These are phyloP conservation scores for Sebastolobus alascanus DNA, from an alignment of 2,797 vertebrate species.

Conservation along the genomic window DNA sequence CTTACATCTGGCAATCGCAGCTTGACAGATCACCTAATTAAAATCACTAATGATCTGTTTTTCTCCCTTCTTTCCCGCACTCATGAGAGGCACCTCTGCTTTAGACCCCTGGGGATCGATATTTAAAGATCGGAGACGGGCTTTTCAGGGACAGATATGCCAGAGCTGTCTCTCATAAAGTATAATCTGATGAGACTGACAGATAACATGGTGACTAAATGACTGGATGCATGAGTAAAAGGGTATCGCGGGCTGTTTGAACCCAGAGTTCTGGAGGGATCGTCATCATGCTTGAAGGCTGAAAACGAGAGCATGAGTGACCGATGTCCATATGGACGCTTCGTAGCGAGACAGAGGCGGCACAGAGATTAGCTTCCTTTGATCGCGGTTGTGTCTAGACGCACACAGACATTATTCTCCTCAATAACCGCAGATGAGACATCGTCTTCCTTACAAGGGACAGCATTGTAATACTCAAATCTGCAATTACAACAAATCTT, in stretches of 20 bases:
- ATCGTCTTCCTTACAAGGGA: conserved; percentile 17
- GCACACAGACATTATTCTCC: conserved; percentile 20
- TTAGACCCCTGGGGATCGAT: conserved; percentile 81
- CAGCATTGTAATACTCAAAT: conserved; percentile 53
- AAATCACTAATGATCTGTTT: conserved; percentile 88
- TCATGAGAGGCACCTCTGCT: conserved; percentile 81
- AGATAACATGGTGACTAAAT: conserved; percentile 71
- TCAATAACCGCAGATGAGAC: conserved; percentile 21
- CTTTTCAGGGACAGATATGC: conserved; percentile 78
- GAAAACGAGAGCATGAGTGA: conserved; percentile 41
- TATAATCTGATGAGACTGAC: conserved; percentile 81
- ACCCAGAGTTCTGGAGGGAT: conserved; percentile 43
- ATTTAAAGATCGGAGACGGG: conserved; percentile 84
- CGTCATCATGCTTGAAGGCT: conserved; percentile 23
- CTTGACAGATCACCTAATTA: conserved; percentile 89
- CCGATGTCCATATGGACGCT: conserved; percentile 36
- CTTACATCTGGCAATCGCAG: conserved; percentile 85
- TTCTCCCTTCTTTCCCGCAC: conserved; percentile 75
- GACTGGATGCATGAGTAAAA: conserved; percentile 65
- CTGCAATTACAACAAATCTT: conserved; percentile 59
- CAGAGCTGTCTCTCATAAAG: conserved; percentile 78
- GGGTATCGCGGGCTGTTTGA: conserved; percentile 50
- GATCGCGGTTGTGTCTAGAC: conserved; percentile 21
- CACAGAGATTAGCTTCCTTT: conserved; percentile 40
- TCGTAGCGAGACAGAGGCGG: conserved; percentile 23